These are phyloP conservation scores for Stenchaetothrips biformis DNA, from an alignment of 2,888 invertebrate genomes.

Conservation along the genomic window DNA sequence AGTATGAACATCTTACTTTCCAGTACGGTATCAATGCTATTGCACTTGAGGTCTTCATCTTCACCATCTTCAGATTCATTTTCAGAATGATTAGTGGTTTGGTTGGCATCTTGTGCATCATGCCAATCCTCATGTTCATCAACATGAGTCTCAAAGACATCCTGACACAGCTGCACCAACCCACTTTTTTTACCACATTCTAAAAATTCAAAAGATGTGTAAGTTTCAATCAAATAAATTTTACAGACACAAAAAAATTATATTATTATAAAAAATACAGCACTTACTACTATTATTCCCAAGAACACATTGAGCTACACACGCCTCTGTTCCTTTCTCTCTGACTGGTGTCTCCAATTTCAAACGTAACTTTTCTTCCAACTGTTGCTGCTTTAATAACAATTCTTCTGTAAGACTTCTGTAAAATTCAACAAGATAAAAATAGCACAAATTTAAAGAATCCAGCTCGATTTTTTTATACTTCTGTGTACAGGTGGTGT, in stretches of 20 bases:
- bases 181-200: neutral
- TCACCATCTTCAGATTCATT: neutral
- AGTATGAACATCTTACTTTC: neutral
- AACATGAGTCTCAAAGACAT: neutral
- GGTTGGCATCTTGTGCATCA: too few species aligned
- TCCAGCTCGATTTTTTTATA: neutral
- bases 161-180: neutral
- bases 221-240: neutral
- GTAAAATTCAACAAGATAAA: neutral
- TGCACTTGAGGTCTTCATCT: neutral
- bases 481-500: neutral
- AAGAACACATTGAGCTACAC: neutral
- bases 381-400: neutral
- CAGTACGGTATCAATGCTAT: neutral
- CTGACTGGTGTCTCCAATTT: neutral
- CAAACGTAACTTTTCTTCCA: neutral
- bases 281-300: neutral
- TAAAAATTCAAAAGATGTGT: neutral
- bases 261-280: neutral
- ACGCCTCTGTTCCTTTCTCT: neutral
- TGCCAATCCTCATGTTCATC: neutral
- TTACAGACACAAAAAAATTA: neutral
- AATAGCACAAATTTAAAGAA: neutral
- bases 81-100: too few species aligned
- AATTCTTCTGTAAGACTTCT: slow-evolving; percentile 8